These are phyloP conservation scores for Agrochola lychnidis DNA, from an alignment of 2,888 invertebrate genomes.

Conservation along the genomic window DNA sequence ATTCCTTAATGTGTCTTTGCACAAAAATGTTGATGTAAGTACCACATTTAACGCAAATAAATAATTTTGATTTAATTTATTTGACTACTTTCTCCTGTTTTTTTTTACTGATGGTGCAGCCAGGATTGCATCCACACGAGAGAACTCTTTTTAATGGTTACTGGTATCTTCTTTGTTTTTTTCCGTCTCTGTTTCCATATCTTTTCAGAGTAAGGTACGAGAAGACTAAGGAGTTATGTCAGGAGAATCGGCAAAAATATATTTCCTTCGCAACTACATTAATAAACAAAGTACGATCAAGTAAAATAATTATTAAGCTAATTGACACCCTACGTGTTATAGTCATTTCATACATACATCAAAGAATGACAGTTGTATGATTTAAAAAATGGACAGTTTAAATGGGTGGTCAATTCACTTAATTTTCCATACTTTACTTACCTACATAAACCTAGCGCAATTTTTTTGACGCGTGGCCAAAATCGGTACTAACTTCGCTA, in stretches of 20 bases:
- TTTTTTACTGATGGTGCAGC: not conserved
- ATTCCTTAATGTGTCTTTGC: not conserved
- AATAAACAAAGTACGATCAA: not conserved
- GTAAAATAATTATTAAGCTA: not conserved
- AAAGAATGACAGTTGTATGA: not conserved
- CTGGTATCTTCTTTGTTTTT: not conserved
- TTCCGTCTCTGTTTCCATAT: not conserved
- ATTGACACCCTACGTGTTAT: not conserved
- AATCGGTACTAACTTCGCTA: not conserved
- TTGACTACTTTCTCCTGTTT: not conserved
- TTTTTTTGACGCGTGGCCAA: not conserved
- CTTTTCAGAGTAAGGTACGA: not conserved
- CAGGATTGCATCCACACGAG: not conserved
- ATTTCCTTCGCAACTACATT: not conserved
- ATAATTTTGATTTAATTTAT: not conserved
- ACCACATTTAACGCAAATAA: not conserved
- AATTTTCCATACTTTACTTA: not conserved
- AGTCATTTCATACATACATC: not conserved
- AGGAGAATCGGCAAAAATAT: not conserved
- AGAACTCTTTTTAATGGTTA: not conserved
- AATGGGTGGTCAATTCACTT: not conserved
- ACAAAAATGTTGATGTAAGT: not conserved
- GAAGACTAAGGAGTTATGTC: not conserved
- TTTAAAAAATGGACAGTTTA: not conserved
- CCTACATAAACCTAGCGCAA: not conserved